Evolutionary conservation across 2,888 invertebrate species (phyloP), one percentile per base, ranked within the genome.

Genomic region (Coremacera marginata): DNA sequence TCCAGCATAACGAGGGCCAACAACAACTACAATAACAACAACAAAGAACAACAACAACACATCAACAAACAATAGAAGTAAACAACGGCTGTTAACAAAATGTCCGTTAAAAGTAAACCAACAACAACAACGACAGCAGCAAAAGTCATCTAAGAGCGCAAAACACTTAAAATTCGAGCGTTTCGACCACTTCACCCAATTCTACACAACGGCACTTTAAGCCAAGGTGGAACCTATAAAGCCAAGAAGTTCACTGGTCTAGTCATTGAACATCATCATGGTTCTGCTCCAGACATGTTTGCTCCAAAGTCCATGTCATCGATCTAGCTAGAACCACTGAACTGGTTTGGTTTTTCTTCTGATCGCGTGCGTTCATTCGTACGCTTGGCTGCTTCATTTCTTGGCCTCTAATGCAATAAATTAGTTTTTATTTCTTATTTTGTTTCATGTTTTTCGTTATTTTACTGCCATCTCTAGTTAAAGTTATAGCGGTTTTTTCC

Each of bases 1-100:
- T 71, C 37, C 37, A 52, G 70, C 70, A 70, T 52, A 52, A 31
- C 25, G 55, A 70, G 31, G 11, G 5, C n/a, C 8, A 9, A 55
- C 52, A 70, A 19, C 79, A 78, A 73, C 77, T 67, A 75, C 76
- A 74, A 37, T 67, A 71, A 71, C 74, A 77, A 31, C 68, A 77
- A 68, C 73, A 70, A n/a, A n/a, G n/a, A 74, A 37, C 70, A 71
- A 71, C 74, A 77, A 31, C 68, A 77, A 68, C 73, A 65, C 75
- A n/a, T 37, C n/a, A 76, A 44, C 71, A 70, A 63, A 60, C 37
- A 49, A 62, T 25, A 55, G 19, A 55, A 55, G 55, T 22, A n/a
- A 60, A 62, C 34, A 16, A 65, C 37, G 25, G 25, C 55, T 70
- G 57, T 57, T 19, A 60, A 71, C 49, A 71, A 60, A 57, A 57